Percentiles rank a stretch among this genome's conserved stretches.
Conservation (phyloP, 2,797 vertebrate genomes). For the Crax fasciolata region DNA sequence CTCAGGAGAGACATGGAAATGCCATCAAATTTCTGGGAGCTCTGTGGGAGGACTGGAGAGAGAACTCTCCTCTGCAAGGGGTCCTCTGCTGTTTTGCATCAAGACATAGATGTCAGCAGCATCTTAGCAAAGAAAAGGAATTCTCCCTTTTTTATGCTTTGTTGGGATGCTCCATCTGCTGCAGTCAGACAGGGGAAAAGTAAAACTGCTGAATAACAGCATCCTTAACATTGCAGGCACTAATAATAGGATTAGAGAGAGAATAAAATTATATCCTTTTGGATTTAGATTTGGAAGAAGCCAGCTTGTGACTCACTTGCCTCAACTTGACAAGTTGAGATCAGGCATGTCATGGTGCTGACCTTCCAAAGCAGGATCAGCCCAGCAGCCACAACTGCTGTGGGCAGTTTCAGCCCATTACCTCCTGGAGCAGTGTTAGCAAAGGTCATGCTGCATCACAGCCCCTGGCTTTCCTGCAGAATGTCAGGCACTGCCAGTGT, state of each 20-base stretch:
- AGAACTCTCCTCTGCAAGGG: rapidly evolving
- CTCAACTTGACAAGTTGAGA: not conserved
- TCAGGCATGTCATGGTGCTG: not conserved
- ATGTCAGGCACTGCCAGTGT: not conserved
- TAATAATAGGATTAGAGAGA: conserved; percentile 38
- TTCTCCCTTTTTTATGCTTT: not conserved
- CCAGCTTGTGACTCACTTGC: not conserved
- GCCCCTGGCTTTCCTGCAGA: not conserved
- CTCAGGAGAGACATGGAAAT: not conserved
- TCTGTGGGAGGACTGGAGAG: not conserved
- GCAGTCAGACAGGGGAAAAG: not conserved
- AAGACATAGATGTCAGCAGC: not conserved
- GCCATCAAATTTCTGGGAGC: not conserved
- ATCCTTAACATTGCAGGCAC: conserved; percentile 11
- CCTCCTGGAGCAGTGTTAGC: not conserved
- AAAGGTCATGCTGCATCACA: not conserved
- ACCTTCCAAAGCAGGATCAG: conserved; percentile 35
- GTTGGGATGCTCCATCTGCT: not conserved
- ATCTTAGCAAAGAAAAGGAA: not conserved
- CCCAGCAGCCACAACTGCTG: not conserved
- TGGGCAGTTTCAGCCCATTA: not conserved
- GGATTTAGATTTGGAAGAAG: conserved; percentile 42
- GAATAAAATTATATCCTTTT: conserved; percentile 35
- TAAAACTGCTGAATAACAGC: conserved; percentile 59
- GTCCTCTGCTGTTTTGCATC: not conserved